Conservation (phyloP, 2,888 invertebrate species). For the Harpalus rubripes region DNA sequence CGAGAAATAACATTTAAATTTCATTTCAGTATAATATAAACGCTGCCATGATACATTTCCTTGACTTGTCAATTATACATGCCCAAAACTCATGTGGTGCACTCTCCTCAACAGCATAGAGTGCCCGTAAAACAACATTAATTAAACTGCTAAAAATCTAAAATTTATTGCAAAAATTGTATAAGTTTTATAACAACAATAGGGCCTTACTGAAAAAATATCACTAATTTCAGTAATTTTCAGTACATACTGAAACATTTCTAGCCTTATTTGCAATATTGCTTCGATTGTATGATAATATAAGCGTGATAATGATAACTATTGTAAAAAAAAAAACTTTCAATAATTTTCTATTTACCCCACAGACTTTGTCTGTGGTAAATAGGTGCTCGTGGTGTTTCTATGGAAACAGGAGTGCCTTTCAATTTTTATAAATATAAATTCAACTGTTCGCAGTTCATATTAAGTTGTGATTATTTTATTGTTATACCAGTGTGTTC, state of each 20-base stretch:
- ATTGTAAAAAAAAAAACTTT: conserved; percentile 40
- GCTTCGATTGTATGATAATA: conserved; percentile 20
- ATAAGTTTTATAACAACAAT: not conserved
- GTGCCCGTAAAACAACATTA: too few relatives aligned
- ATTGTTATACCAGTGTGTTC: conserved; percentile 63
- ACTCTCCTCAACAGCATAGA: too few relatives aligned
- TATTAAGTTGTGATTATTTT: conserved; percentile 57
- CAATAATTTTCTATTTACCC: conserved; percentile 33
- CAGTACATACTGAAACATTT: not conserved
- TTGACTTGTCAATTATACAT: too few relatives aligned
- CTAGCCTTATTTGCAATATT: conserved; percentile 19
- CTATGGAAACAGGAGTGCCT: conserved; percentile 63
- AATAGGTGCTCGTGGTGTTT: conserved; percentile 60
- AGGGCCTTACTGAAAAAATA: not conserved
- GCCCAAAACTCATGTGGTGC: too few relatives aligned
- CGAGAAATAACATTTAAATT: too few relatives aligned
- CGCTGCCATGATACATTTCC: too few relatives aligned
- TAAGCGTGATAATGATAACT: conserved; percentile 55
- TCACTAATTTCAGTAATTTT: not conserved
- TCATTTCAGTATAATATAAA: too few relatives aligned
- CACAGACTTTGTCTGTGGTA: conserved; percentile 49
- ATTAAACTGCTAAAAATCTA: too few relatives aligned
- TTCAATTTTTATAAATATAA: conserved; percentile 61
- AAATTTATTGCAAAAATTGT: not conserved
- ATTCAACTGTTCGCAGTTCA: conserved; percentile 25